phyloP scores from a whole-genome alignment of 2,888 invertebrate species.

The Cerceris ruficornis region DNA sequence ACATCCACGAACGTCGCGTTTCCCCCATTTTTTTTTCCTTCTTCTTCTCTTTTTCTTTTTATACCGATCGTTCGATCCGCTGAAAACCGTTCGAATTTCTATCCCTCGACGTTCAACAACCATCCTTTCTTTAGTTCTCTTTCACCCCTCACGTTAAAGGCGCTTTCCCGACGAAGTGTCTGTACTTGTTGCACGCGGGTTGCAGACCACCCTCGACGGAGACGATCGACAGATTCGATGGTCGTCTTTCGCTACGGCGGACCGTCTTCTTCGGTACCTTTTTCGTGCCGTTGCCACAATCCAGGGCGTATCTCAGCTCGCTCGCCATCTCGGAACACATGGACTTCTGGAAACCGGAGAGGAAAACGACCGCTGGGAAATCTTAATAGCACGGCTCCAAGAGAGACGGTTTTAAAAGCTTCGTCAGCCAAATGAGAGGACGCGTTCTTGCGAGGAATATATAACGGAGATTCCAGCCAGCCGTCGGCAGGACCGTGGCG shows the following conservation, averaged over 20 bases:
- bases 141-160: slow-evolving; percentile 68
- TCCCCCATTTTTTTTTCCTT: slow-evolving; percentile 5
- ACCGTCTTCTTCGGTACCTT: slow-evolving; percentile 62
- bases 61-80: too few species aligned
- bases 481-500: background rate
- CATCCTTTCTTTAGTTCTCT: background rate
- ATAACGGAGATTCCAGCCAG: background rate
- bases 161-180: slow-evolving; percentile 74
- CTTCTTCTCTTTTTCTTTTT: slow-evolving; percentile 1
- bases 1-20: background rate
- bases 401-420: background rate
- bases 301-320: slow-evolving; percentile 87
- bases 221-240: slow-evolving; percentile 71
- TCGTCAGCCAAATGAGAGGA: slow-evolving; percentile 42
- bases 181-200: slow-evolving; percentile 70
- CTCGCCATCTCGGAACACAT: slow-evolving; percentile 89
- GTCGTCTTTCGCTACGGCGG: slow-evolving; percentile 65
- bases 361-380: slow-evolving; percentile 38
- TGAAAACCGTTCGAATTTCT: background rate
- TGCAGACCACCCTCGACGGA: slow-evolving; percentile 64
- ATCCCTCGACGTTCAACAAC: background rate
- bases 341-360: slow-evolving; percentile 83
- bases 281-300: slow-evolving; percentile 83
- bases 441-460: slow-evolving; percentile 1
- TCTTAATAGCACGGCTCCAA: slow-evolving; percentile 6